Evolutionary conservation across 2,888 invertebrate species (phyloP).

Genomic region (Cantharis flavilabris): DNA sequence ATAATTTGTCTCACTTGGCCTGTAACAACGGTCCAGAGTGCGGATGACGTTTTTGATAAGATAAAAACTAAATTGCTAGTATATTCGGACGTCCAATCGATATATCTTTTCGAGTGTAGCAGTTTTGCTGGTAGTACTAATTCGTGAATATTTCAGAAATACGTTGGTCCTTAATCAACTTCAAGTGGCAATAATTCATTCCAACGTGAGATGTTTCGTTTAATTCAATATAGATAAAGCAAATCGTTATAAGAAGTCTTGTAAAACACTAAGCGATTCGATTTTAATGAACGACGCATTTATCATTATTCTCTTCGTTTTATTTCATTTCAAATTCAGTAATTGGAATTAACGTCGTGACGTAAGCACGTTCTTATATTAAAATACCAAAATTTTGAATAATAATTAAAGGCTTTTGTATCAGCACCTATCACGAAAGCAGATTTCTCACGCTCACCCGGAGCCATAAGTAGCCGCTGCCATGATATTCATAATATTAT

Average conservation of each 20-base stretch:
- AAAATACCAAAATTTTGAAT: neutral
- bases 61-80: slow-evolving; percentile 9
- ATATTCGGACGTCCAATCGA: slow-evolving; percentile 19
- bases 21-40: slow-evolving; percentile 16
- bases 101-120: slow-evolving; percentile 4
- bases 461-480: neutral
- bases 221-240: slow-evolving; percentile 18
- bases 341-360: neutral
- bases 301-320: slow-evolving; percentile 7
- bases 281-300: slow-evolving; percentile 6
- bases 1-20: neutral
- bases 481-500: too few species aligned
- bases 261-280: slow-evolving; percentile 15
- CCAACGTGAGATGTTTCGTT: slow-evolving; percentile 17
- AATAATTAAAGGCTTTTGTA: neutral
- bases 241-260: slow-evolving; percentile 14
- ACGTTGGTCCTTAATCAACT: slow-evolving; percentile 6
- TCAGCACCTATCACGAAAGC: neutral
- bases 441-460: neutral
- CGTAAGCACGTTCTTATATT: neutral
- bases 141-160: slow-evolving; percentile 13
- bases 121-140: neutral
- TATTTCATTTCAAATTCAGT: neutral
- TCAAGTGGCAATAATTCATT: slow-evolving; percentile 13
- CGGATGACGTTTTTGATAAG: slow-evolving; percentile 21